Conservation (phyloP, 2,888 invertebrate genomes). For the Melieria picta region DNA sequence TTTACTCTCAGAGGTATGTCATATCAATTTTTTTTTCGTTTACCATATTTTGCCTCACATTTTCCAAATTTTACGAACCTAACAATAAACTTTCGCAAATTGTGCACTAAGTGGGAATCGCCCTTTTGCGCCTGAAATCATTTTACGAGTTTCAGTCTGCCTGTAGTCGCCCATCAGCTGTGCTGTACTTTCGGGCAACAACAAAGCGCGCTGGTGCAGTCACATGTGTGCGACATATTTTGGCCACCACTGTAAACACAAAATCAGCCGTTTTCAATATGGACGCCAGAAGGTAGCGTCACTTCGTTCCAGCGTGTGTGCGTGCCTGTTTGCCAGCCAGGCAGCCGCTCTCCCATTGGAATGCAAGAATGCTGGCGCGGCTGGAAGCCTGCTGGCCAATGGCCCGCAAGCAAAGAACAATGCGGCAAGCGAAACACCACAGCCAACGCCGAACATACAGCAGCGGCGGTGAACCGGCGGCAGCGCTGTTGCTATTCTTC, state of each 20-base stretch:
- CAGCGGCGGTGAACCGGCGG: too few species aligned
- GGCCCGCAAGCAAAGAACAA: constrained; percentile 33
- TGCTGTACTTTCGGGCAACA: constrained; percentile 29
- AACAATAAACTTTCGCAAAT: too few species aligned
- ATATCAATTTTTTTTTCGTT: too few species aligned
- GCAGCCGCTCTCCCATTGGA: constrained; percentile 36
- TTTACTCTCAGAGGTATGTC: too few species aligned
- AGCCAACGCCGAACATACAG: too few species aligned
- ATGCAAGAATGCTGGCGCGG: constrained; percentile 28
- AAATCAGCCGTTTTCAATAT: constrained; percentile 56
- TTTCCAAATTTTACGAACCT: too few species aligned
- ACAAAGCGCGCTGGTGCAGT: constrained; percentile 12
- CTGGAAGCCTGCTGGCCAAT: constrained; percentile 6
- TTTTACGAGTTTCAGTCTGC: not conserved
- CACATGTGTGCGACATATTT: constrained; percentile 18
- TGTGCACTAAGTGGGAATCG: too few species aligned
- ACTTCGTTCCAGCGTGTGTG: constrained; percentile 47
- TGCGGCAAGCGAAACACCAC: not conserved
- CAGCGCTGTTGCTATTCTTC: too few species aligned
- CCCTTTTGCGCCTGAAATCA: too few species aligned
- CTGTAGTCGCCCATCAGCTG: constrained; percentile 25
- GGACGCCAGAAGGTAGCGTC: constrained; percentile 53
- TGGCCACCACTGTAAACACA: constrained; percentile 33
- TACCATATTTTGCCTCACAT: too few species aligned
- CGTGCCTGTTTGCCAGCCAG: constrained; percentile 1